Evolutionary conservation across 1,140 invertebrate species (phyloP).

Genomic region (Glossosoma conforme): DNA sequence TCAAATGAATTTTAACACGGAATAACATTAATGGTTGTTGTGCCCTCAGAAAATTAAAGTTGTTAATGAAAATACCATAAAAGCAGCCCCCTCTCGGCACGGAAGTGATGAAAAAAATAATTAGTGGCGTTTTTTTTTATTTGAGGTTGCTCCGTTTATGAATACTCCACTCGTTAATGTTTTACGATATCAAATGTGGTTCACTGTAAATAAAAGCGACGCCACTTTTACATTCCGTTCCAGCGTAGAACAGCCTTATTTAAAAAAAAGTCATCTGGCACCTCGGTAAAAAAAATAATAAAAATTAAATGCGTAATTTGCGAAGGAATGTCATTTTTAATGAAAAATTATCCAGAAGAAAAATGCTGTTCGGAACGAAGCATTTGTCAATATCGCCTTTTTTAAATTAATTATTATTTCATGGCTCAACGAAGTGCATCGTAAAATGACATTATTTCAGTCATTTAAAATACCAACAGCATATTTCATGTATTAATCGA

Average conservation of each 20-base stretch:
- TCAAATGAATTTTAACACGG: background rate
- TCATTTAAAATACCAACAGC: too few species aligned
- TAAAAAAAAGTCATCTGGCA: too few species aligned
- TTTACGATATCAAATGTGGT: constrained; percentile 16
- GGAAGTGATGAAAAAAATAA: constrained; percentile 17
- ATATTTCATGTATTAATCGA: too few species aligned
- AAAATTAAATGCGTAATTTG: too few species aligned
- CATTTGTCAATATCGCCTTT: too few species aligned
- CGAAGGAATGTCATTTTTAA: too few species aligned
- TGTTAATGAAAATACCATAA: constrained; percentile 11
- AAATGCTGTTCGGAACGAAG: too few species aligned
- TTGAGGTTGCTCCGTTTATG: constrained; percentile 9
- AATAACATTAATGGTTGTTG: background rate
- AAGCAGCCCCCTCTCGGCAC: background rate
- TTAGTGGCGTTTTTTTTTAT: constrained; percentile 8
- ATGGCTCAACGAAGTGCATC: too few species aligned
- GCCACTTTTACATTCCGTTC: constrained; percentile 1
- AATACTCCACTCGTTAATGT: constrained; percentile 16
- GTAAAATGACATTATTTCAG: too few species aligned
- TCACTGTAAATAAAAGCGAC: constrained; percentile 3
- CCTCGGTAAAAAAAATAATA: too few species aligned
- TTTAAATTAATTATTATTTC: too few species aligned
- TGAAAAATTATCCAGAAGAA: too few species aligned
- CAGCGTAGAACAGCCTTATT: background rate
- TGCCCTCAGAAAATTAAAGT: constrained; percentile 3